Evolutionary conservation across 2,888 invertebrate species (phyloP).

Genomic region (Metacarcinus magister): DNA sequence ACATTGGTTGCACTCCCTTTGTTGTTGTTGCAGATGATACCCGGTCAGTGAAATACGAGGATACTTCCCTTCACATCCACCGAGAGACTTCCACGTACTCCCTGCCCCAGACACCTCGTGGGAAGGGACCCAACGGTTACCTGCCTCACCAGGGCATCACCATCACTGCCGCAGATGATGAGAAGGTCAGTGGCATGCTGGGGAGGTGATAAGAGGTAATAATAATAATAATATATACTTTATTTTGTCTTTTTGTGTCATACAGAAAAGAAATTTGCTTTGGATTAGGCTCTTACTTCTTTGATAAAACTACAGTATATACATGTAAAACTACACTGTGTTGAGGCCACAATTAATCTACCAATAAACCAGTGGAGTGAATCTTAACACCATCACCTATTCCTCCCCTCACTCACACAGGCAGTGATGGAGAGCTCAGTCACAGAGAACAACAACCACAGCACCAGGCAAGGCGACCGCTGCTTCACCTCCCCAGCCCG

Average conservation of each 20-base stretch:
- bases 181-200: constrained; percentile 61
- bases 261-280: no score
- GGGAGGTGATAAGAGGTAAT: background rate
- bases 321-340: no score
- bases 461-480: constrained; percentile 64
- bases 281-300: no score
- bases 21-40: constrained; percentile 64
- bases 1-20: background rate
- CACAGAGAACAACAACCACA: constrained; percentile 77
- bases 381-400: background rate
- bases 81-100: constrained; percentile 72
- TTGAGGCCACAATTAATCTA: no score
- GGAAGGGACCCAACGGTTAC: constrained; percentile 70
- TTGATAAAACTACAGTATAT: no score
- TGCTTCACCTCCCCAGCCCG: constrained; percentile 67
- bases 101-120: constrained; percentile 65
- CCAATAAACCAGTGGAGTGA: background rate
- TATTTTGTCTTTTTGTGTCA: no score
- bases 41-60: constrained; percentile 75
- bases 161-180: constrained; percentile 60
- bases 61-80: constrained; percentile 78
- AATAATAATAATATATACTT: no score
- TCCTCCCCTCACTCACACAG: constrained; percentile 33
- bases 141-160: constrained; percentile 71
- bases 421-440: constrained; percentile 71